Evolutionary conservation across 2,888 invertebrate species (phyloP).

Genomic region (Gasteruption jaculator): DNA sequence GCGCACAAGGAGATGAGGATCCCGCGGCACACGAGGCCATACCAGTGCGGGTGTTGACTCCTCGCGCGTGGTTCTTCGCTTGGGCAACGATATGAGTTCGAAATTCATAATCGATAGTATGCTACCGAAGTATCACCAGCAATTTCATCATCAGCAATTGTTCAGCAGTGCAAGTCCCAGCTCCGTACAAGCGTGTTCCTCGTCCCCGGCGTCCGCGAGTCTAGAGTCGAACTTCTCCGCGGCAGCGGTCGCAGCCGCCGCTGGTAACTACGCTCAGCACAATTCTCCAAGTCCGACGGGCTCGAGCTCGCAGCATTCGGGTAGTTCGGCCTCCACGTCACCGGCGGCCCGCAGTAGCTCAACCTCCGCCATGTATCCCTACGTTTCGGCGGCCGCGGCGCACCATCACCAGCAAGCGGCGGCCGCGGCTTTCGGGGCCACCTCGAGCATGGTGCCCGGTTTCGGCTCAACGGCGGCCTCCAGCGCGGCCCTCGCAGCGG

Average conservation of each 20-base stretch:
- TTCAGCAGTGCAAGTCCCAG: constrained; percentile 69
- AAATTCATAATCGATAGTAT: constrained; percentile 98
- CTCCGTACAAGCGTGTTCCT: constrained; percentile 63
- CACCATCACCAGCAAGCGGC: constrained; percentile 67
- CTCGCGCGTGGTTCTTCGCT: constrained; percentile 25
- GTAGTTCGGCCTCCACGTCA: constrained; percentile 64
- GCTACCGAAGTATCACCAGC: constrained; percentile 90
- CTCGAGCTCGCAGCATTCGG: constrained; percentile 67
- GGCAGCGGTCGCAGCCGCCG: constrained; percentile 60
- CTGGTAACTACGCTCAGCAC: constrained; percentile 73
- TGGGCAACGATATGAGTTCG: constrained; percentile 74
- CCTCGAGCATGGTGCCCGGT: constrained; percentile 61
- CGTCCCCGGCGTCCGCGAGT: constrained; percentile 63
- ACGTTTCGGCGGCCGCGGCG: constrained; percentile 71
- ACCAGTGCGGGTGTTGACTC: constrained; percentile 36
- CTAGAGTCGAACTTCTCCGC: constrained; percentile 63
- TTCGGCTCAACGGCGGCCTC: constrained; percentile 56
- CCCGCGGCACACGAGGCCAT: constrained; percentile 53
- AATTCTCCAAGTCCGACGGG: constrained; percentile 61
- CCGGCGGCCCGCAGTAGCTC: constrained; percentile 55
- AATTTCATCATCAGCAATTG: constrained; percentile 67
- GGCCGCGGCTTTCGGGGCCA: constrained; percentile 63
- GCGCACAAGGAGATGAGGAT: constrained; percentile 58
- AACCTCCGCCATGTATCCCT: constrained; percentile 85
- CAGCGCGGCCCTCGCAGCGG: constrained; percentile 58